Base-by-base conservation (phyloP, 2,797 vertebrate genomes). In the Enteromius radiatus region DNA sequence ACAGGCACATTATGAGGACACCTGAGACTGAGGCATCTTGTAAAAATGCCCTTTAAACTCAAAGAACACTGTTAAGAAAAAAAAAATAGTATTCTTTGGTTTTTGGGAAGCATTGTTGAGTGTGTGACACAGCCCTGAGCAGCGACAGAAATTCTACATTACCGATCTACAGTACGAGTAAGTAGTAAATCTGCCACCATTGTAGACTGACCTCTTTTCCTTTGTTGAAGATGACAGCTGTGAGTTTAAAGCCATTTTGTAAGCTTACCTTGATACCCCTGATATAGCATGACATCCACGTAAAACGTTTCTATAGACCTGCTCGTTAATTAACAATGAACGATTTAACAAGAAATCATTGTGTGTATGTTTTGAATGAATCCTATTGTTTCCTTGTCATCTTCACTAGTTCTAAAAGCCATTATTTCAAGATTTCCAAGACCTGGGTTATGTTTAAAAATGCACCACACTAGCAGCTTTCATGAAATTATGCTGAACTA, bases 361-460 rank as follows among this genome's bases (percentile, higher is more conserved):
- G 38, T 33, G 4, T 38, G 71, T 23, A 17, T 31, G 3, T 54
- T 74, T 71, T 71, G 14, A 4, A 33, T 45, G 23, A 11, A 8
- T 63, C 59, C 65, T 43, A 21, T 69, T 69, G 65, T 69, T 69
- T 43, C 15, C n/a, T 65, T 15, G 31, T 28, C 21, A 19, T 73
- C 28, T 56, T 43, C 4, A 12, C 31, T 10, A 36, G 15, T 26
- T 69, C 41, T 80, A 15, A 75, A 82, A 82, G 33, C 21, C 43
- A 74, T 54, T 74, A 75, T 47, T 73, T 81, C 26, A 28, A 80
- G 79, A 74, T 78, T 88, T 86, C 65, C 83, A 83, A 85, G 78
- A 82, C 78, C 63, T 76, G 41, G 73, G 65, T 84, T 69, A 43
- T 83, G 80, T 80, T 91, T 83, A 89, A 89, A 92, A 91, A 90